Percentiles rank a stretch among this genome's conserved stretches.
phyloP scores from a whole-genome alignment of 2,888 invertebrate species.

The Scaptomyza cyrtandrae region DNA sequence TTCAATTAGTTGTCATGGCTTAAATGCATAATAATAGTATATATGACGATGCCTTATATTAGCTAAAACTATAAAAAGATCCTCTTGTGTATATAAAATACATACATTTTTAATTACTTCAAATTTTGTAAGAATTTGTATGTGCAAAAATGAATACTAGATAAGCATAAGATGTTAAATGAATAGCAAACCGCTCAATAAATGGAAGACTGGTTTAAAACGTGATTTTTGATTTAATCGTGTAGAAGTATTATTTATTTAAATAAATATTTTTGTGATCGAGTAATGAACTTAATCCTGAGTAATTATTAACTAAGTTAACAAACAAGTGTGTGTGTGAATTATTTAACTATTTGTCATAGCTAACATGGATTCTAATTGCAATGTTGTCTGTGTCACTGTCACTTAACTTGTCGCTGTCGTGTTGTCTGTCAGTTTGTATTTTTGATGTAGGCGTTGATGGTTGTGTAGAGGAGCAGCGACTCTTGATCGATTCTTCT shows the following conservation, averaged over 20 bases:
- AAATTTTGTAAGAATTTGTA: no score
- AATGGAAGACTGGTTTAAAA: no score
- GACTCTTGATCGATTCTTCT: conserved; percentile 18
- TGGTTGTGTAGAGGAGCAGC: conserved; percentile 2
- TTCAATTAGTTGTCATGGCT: conserved; percentile 18
- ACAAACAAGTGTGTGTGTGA: background rate
- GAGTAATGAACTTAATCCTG: no score
- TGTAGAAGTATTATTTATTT: no score
- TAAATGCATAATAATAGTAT: background rate
- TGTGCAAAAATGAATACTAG: no score
- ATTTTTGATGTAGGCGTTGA: conserved; percentile 1
- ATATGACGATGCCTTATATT: background rate
- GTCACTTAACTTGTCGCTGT: conserved; percentile 65
- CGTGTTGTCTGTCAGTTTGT: conserved; percentile 63
- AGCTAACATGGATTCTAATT: conserved; percentile 46
- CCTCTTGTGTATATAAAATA: no score
- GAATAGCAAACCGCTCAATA: no score
- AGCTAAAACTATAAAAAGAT: background rate
- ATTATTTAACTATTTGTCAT: conserved; percentile 1
- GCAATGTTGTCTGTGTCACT: conserved; percentile 52
- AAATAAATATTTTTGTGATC: no score
- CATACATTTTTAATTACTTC: no score
- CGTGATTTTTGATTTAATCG: no score
- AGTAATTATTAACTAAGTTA: background rate
- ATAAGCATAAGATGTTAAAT: no score